Evolutionary conservation across 2,888 invertebrate genomes (phyloP), one percentile per base, ranked within the genome.

Genomic region (Hedychridium roseum): DNA sequence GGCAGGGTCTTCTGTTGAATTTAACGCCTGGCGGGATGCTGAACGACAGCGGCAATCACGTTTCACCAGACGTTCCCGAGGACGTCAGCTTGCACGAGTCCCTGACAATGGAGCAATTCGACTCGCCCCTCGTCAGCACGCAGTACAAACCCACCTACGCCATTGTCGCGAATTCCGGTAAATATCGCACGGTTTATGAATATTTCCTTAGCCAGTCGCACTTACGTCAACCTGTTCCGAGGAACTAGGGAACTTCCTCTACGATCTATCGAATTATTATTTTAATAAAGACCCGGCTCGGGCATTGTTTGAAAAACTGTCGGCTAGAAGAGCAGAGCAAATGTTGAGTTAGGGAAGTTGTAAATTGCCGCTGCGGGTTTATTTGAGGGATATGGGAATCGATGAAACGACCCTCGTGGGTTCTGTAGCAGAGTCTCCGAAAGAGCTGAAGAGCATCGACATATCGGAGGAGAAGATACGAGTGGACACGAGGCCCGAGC

Each of bases 1-100:
- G 5, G 3, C 73, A 85, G 84, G 85, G 84, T 56, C 77, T 85
- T 16, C 78, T 85, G 52, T 79, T 84, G 80, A 85, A 84, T 71
- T 79, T 85, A 51, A 82, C 84, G 9, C 83, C 84, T 17, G 79
- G 81, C 55, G 80, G 81, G 59, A 75, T 76, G 74, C 51, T 77
- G 44, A 68, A 66, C 54, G 73, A 74, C 57, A 68, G 63, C 41
- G 64, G 67, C 48, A 66, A 66, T 52, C 76, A 66, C 31, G 69
- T 67, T 20, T 71, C 76, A 6, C 74, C 76, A 42, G 74, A 74
- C 48, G 62, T 61, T 38, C 67, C 69, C 15, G 77, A 76, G 43
- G 76, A 77, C 51, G 68, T 64, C 43, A 74, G 75, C 46, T 68
- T 78, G 63, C 78, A 74, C 60, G 78, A 76, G 47, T 78, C 77